Conservation (phyloP, 2,888 invertebrate genomes). For the Diadromus collaris region DNA sequence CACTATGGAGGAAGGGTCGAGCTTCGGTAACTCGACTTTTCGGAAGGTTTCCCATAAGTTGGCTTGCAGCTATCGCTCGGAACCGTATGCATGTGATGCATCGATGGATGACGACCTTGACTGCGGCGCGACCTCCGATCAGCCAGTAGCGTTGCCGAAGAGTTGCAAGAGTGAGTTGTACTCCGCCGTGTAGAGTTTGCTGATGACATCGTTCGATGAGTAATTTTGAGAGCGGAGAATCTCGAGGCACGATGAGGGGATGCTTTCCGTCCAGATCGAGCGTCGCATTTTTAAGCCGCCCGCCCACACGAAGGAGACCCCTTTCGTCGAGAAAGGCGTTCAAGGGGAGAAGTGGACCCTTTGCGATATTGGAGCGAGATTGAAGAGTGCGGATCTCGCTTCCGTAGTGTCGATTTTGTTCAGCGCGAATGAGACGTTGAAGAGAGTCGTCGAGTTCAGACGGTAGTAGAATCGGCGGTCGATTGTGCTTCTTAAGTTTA, state of each 20-base stretch:
- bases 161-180: constrained; percentile 40
- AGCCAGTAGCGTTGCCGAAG: constrained; percentile 51
- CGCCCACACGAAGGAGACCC: constrained; percentile 43
- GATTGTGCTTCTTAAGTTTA: neutral
- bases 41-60: neutral
- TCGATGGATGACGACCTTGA: constrained; percentile 33
- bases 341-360: constrained; percentile 18
- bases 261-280: constrained; percentile 36
- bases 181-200: constrained; percentile 46
- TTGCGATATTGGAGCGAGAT: neutral
- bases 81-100: constrained; percentile 47
- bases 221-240: constrained; percentile 23
- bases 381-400: constrained; percentile 6
- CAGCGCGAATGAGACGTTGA: neutral
- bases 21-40: neutral
- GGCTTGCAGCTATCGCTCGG: constrained; percentile 27
- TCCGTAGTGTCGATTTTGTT: constrained; percentile 18
- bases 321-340: constrained; percentile 37
- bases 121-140: constrained; percentile 43
- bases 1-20: constrained; percentile 21
- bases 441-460: constrained; percentile 12
- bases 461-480: neutral
- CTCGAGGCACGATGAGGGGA: constrained; percentile 40
- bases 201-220: constrained; percentile 39
- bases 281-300: constrained; percentile 28